phyloP scores from a whole-genome alignment of 2,797 vertebrate genomes.

The Gadopsis bispinosus region DNA sequence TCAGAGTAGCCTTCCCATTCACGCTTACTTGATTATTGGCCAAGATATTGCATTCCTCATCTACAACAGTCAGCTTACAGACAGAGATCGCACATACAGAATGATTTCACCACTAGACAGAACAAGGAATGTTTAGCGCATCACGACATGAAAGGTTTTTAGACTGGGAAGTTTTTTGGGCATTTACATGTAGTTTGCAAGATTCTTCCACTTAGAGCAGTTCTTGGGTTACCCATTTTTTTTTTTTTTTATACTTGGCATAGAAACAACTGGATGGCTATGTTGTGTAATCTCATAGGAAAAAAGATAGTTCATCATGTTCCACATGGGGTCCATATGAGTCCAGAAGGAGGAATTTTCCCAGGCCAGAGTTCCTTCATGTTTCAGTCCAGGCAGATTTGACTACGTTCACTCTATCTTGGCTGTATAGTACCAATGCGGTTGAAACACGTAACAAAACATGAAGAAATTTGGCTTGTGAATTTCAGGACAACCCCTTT shows the following conservation, averaged over 20 bases:
- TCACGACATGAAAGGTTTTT: constrained; percentile 31
- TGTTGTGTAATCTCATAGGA: constrained; percentile 25
- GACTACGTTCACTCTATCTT: not conserved
- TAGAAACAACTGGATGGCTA: constrained; percentile 56
- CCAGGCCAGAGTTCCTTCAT: not conserved
- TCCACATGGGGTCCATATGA: constrained; percentile 9
- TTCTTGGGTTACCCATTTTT: constrained; percentile 11
- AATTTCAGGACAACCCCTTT: constrained; percentile 1
- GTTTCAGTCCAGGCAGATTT: constrained; percentile 23
- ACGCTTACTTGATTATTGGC: constrained; percentile 11
- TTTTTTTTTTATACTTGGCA: constrained; percentile 61
- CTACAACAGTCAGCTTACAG: constrained; percentile 26
- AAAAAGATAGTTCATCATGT: not conserved
- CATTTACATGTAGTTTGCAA: constrained; percentile 10
- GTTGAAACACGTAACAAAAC: constrained; percentile 14
- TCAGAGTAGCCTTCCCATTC: constrained; percentile 5
- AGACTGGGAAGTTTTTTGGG: not conserved
- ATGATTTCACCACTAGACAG: constrained; percentile 9
- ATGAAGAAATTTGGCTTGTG: constrained; percentile 25
- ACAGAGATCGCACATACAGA: constrained; percentile 30
- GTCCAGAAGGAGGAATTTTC: constrained; percentile 15
- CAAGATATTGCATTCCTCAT: constrained; percentile 33
- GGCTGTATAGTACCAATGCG: constrained; percentile 5
- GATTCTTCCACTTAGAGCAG: constrained; percentile 37
- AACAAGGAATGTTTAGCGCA: constrained; percentile 42